phyloP scores from a whole-genome alignment of 2,888 invertebrate genomes.

The Emmelina monodactyla region DNA sequence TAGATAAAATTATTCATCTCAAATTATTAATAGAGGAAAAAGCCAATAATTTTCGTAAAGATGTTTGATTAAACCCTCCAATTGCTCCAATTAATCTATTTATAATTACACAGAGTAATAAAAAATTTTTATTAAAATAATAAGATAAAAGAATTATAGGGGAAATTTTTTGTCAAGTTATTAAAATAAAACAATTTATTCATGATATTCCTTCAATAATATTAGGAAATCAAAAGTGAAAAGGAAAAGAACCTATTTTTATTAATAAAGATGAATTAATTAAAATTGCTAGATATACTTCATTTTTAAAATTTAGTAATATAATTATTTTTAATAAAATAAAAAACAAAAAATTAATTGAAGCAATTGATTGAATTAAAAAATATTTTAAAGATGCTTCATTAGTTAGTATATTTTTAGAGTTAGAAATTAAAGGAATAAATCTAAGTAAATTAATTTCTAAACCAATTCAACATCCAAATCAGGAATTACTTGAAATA shows the following conservation, averaged over 20 bases:
- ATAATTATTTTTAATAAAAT: slow-evolving; percentile 43
- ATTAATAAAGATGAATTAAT: slow-evolving; percentile 48
- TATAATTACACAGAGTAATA: slow-evolving; percentile 46
- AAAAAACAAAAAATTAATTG: slow-evolving; percentile 59
- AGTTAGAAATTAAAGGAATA: slow-evolving; percentile 63
- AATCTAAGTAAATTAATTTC: slow-evolving; percentile 70
- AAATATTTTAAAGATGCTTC: slow-evolving; percentile 71
- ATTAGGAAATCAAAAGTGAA: slow-evolving; percentile 69
- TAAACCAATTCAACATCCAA: slow-evolving; percentile 67
- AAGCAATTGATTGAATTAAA: slow-evolving; percentile 65
- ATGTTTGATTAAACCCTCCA: slow-evolving; percentile 61
- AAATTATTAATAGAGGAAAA: slow-evolving; percentile 72
- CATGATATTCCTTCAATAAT: slow-evolving; percentile 66
- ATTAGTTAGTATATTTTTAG: slow-evolving; percentile 50
- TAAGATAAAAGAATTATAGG: slow-evolving; percentile 64
- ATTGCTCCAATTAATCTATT: slow-evolving; percentile 56
- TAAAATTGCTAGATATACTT: slow-evolving; percentile 31
- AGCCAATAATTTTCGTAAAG: slow-evolving; percentile 65
- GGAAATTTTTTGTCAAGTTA: slow-evolving; percentile 72
- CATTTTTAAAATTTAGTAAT: slow-evolving; percentile 34
- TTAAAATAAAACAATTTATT: slow-evolving; percentile 62
- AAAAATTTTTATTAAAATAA: slow-evolving; percentile 43
- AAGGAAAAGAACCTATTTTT: slow-evolving; percentile 67
- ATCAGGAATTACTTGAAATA: slow-evolving; percentile 42
- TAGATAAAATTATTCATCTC: slow-evolving; percentile 59